These are phyloP conservation scores for Agrotis puta DNA, from an alignment of 2,888 invertebrate species.

Conservation along the genomic window DNA sequence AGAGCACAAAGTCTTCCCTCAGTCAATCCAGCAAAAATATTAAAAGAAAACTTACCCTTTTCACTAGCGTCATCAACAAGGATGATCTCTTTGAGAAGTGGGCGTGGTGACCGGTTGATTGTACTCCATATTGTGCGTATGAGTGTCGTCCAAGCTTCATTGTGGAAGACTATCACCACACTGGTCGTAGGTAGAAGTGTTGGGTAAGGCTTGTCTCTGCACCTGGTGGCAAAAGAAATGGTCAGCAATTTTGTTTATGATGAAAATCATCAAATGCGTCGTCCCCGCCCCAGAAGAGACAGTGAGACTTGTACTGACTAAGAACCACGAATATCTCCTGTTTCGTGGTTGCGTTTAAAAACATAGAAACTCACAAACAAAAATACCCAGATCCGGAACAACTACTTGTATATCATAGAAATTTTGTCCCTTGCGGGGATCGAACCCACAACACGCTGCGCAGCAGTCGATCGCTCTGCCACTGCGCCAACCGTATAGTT, in stretches of 20 bases:
- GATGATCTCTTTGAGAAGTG: conserved; percentile 97
- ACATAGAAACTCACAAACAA: too few relatives aligned
- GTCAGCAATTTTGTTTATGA: background rate
- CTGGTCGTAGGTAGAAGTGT: conserved; percentile 97
- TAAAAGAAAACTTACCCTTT: conserved; percentile 91
- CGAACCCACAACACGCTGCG: too few relatives aligned
- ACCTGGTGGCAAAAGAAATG: conserved; percentile 86
- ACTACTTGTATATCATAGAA: too few relatives aligned
- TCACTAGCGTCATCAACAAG: conserved; percentile 99
- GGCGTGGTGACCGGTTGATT: conserved; percentile 97
- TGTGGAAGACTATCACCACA: conserved; percentile 99
- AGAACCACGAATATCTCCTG: too few relatives aligned
- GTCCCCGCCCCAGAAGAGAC: too few relatives aligned
- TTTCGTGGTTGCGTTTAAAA: too few relatives aligned
- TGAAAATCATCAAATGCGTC: background rate
- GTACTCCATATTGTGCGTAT: conserved; percentile 99
- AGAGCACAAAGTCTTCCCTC: too few relatives aligned
- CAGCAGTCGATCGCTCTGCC: too few relatives aligned
- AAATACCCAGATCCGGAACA: too few relatives aligned
- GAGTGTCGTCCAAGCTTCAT: conserved; percentile 99
- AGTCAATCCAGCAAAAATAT: background rate
- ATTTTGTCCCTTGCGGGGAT: too few relatives aligned
- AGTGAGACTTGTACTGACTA: too few relatives aligned
- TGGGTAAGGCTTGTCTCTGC: conserved; percentile 95
- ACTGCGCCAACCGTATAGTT: too few relatives aligned